Evolutionary conservation across 2,888 invertebrate species (phyloP).

Genomic region (Thecophora atra): DNA sequence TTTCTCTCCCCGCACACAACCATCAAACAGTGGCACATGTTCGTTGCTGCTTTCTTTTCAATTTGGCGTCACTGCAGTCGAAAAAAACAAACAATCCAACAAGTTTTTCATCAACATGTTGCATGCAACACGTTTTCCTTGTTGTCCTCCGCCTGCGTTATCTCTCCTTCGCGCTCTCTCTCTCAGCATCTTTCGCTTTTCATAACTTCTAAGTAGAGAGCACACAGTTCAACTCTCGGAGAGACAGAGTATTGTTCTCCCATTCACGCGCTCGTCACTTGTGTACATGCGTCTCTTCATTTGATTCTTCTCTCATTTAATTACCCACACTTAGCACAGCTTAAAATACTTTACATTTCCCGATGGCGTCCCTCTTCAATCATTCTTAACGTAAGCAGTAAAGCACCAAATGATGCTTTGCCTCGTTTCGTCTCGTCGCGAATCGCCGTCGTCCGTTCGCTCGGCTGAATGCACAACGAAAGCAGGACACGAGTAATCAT

Average conservation of each 20-base stretch:
- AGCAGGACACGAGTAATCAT: conserved; percentile 45
- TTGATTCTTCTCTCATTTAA: conserved; percentile 16
- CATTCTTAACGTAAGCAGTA: too few species aligned
- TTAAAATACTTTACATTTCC: conserved; percentile 25
- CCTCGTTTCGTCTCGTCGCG: background rate
- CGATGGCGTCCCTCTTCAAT: too few species aligned
- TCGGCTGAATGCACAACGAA: conserved; percentile 53
- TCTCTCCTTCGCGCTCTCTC: conserved; percentile 20
- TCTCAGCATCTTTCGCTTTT: background rate
- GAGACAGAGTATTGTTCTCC: too few species aligned
- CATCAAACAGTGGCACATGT: background rate
- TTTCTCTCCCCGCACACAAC: background rate
- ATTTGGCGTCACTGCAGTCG: background rate
- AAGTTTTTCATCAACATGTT: conserved; percentile 41
- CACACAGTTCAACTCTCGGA: too few species aligned
- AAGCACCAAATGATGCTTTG: background rate
- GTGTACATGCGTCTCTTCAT: background rate
- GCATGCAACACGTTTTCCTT: conserved; percentile 18
- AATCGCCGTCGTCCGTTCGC: conserved; percentile 23
- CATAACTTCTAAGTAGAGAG: background rate
- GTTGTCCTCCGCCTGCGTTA: background rate
- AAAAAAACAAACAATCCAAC: conserved; percentile 33
- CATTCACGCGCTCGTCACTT: too few species aligned
- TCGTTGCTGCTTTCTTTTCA: background rate
- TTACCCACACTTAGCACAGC: conserved; percentile 35